A percentile compares a stretch with the other conserved stretches of the same genome.
These are phyloP conservation scores for Dolichopus griseipennis DNA, from an alignment of 2,888 invertebrate genomes.

Conservation along the genomic window DNA sequence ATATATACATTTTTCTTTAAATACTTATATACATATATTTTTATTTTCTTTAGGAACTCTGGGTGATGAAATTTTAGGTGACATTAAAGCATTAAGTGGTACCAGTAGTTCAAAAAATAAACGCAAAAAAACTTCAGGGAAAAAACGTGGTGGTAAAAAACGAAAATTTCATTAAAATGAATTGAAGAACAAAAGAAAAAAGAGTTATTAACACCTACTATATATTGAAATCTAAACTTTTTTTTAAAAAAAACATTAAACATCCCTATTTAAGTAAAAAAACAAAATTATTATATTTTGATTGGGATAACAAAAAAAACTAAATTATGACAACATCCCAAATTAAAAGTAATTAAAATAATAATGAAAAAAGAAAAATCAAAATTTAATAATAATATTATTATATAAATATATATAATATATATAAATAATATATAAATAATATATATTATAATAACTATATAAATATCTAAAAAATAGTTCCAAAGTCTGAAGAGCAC, in stretches of 20 bases:
- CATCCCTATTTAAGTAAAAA: neutral
- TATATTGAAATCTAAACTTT: neutral
- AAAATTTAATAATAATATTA: neutral
- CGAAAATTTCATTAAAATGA: slow-evolving; percentile 42
- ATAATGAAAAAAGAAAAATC: neutral
- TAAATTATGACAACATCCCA: neutral
- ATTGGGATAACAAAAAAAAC: slow-evolving; percentile 12
- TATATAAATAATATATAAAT: no score
- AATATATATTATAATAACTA: neutral
- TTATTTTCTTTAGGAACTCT: slow-evolving; percentile 44
- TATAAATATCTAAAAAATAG: slow-evolving; percentile 5
- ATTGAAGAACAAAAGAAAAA: slow-evolving; percentile 4
- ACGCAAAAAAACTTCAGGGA: slow-evolving; percentile 36
- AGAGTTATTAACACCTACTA: slow-evolving; percentile 8
- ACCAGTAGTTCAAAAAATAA: slow-evolving; percentile 44
- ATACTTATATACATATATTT: no score
- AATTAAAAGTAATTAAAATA: neutral
- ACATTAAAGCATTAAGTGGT: slow-evolving; percentile 45
- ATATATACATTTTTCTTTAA: no score
- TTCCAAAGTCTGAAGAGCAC: slow-evolving; percentile 19
- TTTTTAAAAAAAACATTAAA: neutral
- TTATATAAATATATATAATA: no score
- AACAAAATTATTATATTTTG: slow-evolving; percentile 11
- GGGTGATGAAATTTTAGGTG: slow-evolving; percentile 70
- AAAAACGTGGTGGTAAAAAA: slow-evolving; percentile 46